Base-by-base conservation (phyloP, 2,888 invertebrate species). In the Beris chalybata region DNA sequence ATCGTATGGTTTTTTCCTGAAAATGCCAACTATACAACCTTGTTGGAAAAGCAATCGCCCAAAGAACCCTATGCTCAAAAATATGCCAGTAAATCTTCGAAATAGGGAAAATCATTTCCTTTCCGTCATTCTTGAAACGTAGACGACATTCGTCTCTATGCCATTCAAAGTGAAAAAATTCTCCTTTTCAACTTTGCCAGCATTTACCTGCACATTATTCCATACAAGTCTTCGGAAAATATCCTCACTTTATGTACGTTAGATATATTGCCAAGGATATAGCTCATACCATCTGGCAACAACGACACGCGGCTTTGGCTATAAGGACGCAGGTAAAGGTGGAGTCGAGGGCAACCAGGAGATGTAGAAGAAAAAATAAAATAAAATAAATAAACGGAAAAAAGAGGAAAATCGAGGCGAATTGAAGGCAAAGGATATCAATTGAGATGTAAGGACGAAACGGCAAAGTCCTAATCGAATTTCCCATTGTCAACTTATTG, bases 401-500 rank as follows among this genome's bases (percentile, higher is more conserved):
- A 52, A 22, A 22, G 22, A 29, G 11, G 11, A 52, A 29, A 15
- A 22, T 13, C 7, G 13, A 22, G 4, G 13, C 7, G 55, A 6
- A 30, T 12, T 48, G 38, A 61, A 47, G 31, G 48, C 15, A 61
- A 30, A 38, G 38, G 32, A 52, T 22, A 22, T 31, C 29, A 52
- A 63, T 13, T 63, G 7, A 12, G 44, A 31, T 29, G 13, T 45
- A 45, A 58, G n/a, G 58, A 38, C n/a, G 48, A 4, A 32, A 15
- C n/a, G 13, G 43, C 9, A 50, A 57, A 65, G 31, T 15, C 11
- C n/a, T 66, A 64, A 66, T 66, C 64, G 55, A 66, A 68, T 68
- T 64, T 68, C 66, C 58, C 43, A 57, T 64, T 68, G 68, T 68
- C 48, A 66, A 68, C 66, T 70, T 69, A 70, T 70, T 70, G 67